Conservation (phyloP, 2,797 vertebrate genomes). For the Tragelaphus oryx region DNA sequence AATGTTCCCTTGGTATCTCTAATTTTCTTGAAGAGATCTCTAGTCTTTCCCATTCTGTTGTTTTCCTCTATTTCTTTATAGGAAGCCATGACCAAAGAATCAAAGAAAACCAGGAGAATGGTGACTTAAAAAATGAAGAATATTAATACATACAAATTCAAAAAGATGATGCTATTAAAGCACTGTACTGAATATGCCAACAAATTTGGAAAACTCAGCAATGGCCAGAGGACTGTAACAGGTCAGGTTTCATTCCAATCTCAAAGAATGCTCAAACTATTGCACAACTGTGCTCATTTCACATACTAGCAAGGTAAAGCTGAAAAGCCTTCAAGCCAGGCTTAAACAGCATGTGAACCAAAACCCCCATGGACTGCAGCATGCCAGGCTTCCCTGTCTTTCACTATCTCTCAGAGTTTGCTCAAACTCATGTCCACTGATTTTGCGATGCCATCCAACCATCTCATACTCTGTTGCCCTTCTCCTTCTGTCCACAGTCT, state of each 20-base stretch:
- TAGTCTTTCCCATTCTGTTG: no score
- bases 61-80: neutral
- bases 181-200: neutral
- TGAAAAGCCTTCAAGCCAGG: neutral
- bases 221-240: neutral
- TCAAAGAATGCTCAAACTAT: neutral
- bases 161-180: neutral
- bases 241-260: neutral
- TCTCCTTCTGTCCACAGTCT: neutral
- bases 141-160: neutral
- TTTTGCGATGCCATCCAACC: neutral
- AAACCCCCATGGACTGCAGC: neutral
- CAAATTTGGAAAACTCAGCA: neutral
- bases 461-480: neutral
- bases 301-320: neutral
- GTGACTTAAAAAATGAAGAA: neutral
- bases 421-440: neutral
- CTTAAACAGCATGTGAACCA: neutral
- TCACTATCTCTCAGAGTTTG: neutral
- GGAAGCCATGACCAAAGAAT: neutral
- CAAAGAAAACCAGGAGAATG: neutral
- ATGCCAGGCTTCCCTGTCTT: neutral
- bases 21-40: no score
- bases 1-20: no score
- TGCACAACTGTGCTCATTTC: neutral